These are phyloP conservation scores for Melospiza georgiana DNA, from an alignment of 2,113 vertebrate species.

Conservation along the genomic window DNA sequence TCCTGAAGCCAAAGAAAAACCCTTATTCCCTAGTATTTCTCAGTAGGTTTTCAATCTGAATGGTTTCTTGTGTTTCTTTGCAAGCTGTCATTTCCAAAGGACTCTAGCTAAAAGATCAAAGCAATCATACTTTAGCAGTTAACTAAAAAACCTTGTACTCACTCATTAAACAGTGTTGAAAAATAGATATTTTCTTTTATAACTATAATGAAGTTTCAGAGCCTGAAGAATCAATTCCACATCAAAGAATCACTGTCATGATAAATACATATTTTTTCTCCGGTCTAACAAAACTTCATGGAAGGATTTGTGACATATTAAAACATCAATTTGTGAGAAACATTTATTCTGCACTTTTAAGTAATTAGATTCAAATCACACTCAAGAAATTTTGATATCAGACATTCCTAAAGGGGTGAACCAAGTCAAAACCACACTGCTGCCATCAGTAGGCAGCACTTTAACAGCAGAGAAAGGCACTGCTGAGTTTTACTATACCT, in stretches of 20 bases:
- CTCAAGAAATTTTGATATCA: neutral
- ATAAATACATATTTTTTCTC: neutral
- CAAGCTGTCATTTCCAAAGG: neutral
- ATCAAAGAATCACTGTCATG: conserved; percentile 17
- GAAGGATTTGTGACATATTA: neutral
- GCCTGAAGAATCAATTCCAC: conserved; percentile 8
- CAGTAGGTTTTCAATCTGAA: neutral
- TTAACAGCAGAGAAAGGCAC: neutral
- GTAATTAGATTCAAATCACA: neutral
- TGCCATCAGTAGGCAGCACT: neutral
- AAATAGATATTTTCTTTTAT: conserved; percentile 15
- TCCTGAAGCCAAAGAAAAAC: neutral
- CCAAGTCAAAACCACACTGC: neutral
- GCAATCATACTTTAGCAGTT: neutral
- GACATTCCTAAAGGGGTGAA: neutral
- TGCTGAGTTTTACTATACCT: neutral
- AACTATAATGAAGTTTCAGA: neutral
- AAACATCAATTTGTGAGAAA: neutral
- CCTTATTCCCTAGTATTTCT: neutral
- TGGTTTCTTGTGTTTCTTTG: neutral
- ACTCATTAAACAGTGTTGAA: neutral
- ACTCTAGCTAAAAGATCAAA: neutral
- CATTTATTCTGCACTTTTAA: neutral
- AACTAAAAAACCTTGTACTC: neutral
- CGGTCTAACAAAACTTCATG: neutral